phyloP scores from a whole-genome alignment of 2,113 vertebrate genomes.

The Vicugna pacos region DNA sequence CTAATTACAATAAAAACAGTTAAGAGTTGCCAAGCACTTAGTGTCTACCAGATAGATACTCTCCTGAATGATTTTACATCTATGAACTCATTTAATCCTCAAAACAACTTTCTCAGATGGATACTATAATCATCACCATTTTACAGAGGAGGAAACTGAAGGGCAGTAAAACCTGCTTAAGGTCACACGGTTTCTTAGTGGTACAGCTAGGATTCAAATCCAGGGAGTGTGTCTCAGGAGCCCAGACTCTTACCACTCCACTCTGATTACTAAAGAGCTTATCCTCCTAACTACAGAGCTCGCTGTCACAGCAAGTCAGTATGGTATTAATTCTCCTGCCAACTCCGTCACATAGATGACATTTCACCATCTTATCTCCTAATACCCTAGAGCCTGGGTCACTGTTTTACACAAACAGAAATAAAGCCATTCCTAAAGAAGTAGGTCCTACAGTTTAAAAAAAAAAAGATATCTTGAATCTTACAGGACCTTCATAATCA shows the following conservation, averaged over 20 bases:
- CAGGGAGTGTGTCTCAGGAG: neutral
- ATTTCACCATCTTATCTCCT: neutral
- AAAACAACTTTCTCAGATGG: neutral
- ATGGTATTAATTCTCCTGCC: neutral
- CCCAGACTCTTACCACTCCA: neutral
- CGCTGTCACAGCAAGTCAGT: neutral
- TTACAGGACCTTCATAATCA: neutral
- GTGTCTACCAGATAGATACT: neutral
- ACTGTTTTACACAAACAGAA: constrained; percentile 16
- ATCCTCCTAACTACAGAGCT: neutral
- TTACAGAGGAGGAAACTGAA: constrained; percentile 10
- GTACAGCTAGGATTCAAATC: neutral
- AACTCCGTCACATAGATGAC: neutral
- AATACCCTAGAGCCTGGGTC: neutral
- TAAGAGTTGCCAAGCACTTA: neutral
- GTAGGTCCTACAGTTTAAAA: neutral
- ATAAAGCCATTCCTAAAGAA: constrained; percentile 21
- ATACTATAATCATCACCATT: neutral
- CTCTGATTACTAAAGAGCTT: neutral
- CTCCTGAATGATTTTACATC: neutral
- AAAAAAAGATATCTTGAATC: neutral
- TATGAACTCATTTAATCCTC: neutral
- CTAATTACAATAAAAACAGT: neutral
- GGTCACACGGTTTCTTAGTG: neutral
- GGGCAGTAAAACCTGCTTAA: neutral